Base-by-base conservation (phyloP, 2,888 invertebrate genomes). In the Unio pictorum region DNA sequence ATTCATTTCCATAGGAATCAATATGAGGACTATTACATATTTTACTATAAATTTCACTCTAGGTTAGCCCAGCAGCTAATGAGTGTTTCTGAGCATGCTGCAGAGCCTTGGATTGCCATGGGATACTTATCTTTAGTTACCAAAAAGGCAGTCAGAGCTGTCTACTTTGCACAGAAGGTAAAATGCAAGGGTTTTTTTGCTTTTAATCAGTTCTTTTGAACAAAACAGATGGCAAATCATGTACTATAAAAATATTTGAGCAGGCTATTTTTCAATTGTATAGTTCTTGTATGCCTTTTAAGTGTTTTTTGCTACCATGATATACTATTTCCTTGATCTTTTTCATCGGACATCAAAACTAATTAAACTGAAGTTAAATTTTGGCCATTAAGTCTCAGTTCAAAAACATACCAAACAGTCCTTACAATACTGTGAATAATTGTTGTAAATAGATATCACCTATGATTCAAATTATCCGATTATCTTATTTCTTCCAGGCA, bases 71-170 rank as follows among this genome's bases (percentile, higher is more conserved):
- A 91, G 62, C 89, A 91, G 67, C 87, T 91, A 66, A 86, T 91
- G 78, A 80, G 87, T 20, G 84, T 90, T n/a, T 91, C 91, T 68
- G 92, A 94, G 79, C 91, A 91, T 67, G 91, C 92, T 3, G 92
- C 94, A 5, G 94, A 94, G 84, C 93, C 94, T 69, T 95, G 95
- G 93, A 93, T 95, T 67, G 94, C 94, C 0, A 92, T 94, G 88
- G 95, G 94, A 2, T 95, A 95, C 89, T 92, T 93, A 66, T 92
- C 94, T 78, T 93, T 93, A 83, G 91, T 93, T 0, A 91, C 91
- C 55, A 93, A 93, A 74, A 94, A 94, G 81, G 92, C 92, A 71
- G 66, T 78, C 56, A 93, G 94, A 83, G 94, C 95, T 1, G 92
- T 93, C 3, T 94, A 93, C 84, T 94, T 95, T 87, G 94, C 93